phyloP scores from a whole-genome alignment of 1,140 invertebrate genomes.

The Schlechtendalia chinensis region DNA sequence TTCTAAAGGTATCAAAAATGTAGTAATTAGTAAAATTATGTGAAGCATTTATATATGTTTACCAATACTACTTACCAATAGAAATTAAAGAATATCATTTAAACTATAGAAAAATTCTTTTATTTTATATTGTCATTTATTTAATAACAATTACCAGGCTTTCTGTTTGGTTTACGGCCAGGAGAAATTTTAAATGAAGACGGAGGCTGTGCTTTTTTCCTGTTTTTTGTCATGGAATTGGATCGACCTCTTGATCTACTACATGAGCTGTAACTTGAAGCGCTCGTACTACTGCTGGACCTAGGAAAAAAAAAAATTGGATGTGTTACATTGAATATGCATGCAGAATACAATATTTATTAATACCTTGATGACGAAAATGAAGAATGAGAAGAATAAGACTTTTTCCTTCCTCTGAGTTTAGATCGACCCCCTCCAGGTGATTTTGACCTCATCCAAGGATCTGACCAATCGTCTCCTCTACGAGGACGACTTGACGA shows the following conservation, averaged over 20 bases:
- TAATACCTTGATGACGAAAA: slow-evolving; percentile 70
- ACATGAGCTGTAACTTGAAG: slow-evolving; percentile 61
- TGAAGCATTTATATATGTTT: too few species aligned
- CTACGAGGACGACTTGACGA: slow-evolving; percentile 55
- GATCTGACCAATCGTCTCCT: slow-evolving; percentile 87
- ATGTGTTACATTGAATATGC: too few species aligned
- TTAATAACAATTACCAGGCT: slow-evolving; percentile 1
- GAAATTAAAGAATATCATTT: too few species aligned
- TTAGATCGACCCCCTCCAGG: slow-evolving; percentile 59
- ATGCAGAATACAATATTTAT: background rate
- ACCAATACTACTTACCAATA: too few species aligned
- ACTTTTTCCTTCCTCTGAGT: slow-evolving; percentile 61
- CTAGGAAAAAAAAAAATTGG: slow-evolving; percentile 58
- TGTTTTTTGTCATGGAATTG: slow-evolving; percentile 53
- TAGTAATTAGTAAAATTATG: too few species aligned
- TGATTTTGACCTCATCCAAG: slow-evolving; percentile 82
- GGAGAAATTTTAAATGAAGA: slow-evolving; percentile 25
- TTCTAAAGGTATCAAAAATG: too few species aligned
- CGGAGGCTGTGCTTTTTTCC: slow-evolving; percentile 13
- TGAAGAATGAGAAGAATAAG: slow-evolving; percentile 74
- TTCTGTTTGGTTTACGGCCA: slow-evolving; percentile 21
- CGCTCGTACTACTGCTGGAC: slow-evolving; percentile 60
- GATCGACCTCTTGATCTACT: slow-evolving; percentile 56
- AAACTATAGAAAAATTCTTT: too few species aligned
- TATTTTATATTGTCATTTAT: background rate